Conservation (phyloP, 1,140 invertebrate species). For the Tetragonula clypearis region DNA sequence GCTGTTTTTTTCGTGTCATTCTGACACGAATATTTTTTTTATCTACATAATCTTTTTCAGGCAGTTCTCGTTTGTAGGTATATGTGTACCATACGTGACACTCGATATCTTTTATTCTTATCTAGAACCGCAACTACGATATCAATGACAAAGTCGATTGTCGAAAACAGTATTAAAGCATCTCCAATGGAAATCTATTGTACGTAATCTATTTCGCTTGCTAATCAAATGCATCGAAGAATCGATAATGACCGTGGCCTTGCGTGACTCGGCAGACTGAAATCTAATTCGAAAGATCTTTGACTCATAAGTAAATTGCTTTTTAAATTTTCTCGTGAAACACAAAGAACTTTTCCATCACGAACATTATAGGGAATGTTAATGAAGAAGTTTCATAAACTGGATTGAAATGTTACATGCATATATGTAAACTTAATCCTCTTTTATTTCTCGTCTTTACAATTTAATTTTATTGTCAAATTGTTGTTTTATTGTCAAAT, state of each 20-base stretch:
- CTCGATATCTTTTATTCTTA: not conserved
- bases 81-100: not conserved
- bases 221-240: not conserved
- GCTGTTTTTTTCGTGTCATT: not conserved
- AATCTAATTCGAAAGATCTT: not conserved
- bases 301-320: not conserved
- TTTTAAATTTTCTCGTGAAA: not conserved
- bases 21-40: too few relatives aligned
- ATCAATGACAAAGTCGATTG: not conserved
- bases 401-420: too few relatives aligned
- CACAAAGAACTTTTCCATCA: too few relatives aligned
- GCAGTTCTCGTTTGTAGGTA: too few relatives aligned
- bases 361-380: too few relatives aligned
- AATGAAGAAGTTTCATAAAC: too few relatives aligned
- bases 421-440: not conserved
- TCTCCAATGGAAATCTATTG: not conserved
- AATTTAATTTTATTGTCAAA: too few relatives aligned
- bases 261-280: too few relatives aligned
- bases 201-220: not conserved
- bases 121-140: not conserved
- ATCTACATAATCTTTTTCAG: too few relatives aligned
- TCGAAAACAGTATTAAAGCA: not conserved
- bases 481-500: too few relatives aligned
- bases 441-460: too few relatives aligned
- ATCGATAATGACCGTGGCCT: not conserved